These are phyloP conservation scores for Endotricha flammealis DNA, from an alignment of 2,888 invertebrate genomes.

Conservation along the genomic window DNA sequence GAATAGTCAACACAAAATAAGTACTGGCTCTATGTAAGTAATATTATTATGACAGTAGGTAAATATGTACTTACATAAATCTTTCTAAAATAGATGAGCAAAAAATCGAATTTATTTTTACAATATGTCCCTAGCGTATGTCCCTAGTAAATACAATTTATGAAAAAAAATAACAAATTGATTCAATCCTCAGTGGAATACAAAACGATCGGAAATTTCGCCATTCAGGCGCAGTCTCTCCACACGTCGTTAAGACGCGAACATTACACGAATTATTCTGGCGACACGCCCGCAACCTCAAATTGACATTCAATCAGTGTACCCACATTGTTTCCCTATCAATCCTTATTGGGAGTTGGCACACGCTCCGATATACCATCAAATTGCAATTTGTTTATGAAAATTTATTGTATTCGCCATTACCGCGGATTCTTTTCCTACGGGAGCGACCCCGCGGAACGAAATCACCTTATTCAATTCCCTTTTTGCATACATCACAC, in stretches of 20 bases:
- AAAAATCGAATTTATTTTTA: too few species aligned
- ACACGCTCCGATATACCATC: constrained; percentile 69
- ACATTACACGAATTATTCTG: constrained; percentile 60
- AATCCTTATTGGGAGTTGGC: constrained; percentile 72
- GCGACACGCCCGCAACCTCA: constrained; percentile 8
- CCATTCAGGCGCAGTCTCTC: constrained; percentile 32
- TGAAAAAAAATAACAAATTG: too few species aligned
- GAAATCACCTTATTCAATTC: constrained; percentile 79
- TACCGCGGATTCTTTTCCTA: constrained; percentile 75
- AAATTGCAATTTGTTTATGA: constrained; percentile 79
- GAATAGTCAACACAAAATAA: too few species aligned
- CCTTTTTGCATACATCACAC: constrained; percentile 78
- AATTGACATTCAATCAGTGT: constrained; percentile 74
- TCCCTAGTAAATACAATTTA: too few species aligned
- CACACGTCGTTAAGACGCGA: constrained; percentile 64
- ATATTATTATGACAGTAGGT: too few species aligned
- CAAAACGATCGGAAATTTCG: constrained; percentile 18
- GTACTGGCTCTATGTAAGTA: too few species aligned
- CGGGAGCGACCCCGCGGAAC: constrained; percentile 71
- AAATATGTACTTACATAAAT: too few species aligned
- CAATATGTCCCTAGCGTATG: too few species aligned
- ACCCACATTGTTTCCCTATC: constrained; percentile 75
- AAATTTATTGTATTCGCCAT: constrained; percentile 79
- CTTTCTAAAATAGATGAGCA: too few species aligned
- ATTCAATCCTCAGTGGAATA: constrained; percentile 11